phyloP scores from a whole-genome alignment of 2,888 invertebrate genomes.

The Tetragnatha montana region DNA sequence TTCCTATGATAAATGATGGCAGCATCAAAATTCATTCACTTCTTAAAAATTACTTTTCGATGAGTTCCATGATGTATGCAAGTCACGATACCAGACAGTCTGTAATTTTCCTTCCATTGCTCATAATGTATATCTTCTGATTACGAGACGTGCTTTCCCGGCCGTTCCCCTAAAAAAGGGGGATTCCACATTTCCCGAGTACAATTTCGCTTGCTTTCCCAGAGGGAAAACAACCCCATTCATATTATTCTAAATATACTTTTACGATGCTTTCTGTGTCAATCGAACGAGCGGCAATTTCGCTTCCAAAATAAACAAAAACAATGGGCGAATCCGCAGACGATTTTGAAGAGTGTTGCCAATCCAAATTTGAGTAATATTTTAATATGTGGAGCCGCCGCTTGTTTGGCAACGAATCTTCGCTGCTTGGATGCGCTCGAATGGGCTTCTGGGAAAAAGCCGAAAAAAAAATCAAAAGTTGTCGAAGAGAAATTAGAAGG shows the following conservation, averaged over 20 bases:
- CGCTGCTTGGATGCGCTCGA: conserved; percentile 57
- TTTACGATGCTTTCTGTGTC: conserved; percentile 49
- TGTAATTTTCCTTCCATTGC: not conserved
- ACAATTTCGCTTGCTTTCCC: conserved; percentile 10
- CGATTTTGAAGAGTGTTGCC: conserved; percentile 21
- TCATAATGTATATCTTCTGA: not conserved
- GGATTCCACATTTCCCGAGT: not conserved
- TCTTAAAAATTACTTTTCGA: not conserved
- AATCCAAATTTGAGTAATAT: conserved; percentile 34
- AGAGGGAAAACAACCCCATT: conserved; percentile 19
- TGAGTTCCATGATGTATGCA: not conserved
- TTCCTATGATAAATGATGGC: too few relatives aligned
- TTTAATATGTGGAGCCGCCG: conserved; percentile 34
- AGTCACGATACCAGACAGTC: not conserved
- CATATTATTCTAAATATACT: conserved; percentile 26
- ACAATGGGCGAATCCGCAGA: not conserved
- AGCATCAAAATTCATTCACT: not conserved
- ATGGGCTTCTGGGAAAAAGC: conserved; percentile 41
- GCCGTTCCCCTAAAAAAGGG: not conserved
- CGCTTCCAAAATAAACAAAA: not conserved
- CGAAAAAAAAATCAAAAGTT: conserved; percentile 28
- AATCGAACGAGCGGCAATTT: conserved; percentile 39
- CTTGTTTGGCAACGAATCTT: conserved; percentile 48
- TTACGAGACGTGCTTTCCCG: not conserved
- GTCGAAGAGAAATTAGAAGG: conserved; percentile 56